These are phyloP conservation scores for Epiblema foenella DNA, from an alignment of 2,888 invertebrate species.

Conservation along the genomic window DNA sequence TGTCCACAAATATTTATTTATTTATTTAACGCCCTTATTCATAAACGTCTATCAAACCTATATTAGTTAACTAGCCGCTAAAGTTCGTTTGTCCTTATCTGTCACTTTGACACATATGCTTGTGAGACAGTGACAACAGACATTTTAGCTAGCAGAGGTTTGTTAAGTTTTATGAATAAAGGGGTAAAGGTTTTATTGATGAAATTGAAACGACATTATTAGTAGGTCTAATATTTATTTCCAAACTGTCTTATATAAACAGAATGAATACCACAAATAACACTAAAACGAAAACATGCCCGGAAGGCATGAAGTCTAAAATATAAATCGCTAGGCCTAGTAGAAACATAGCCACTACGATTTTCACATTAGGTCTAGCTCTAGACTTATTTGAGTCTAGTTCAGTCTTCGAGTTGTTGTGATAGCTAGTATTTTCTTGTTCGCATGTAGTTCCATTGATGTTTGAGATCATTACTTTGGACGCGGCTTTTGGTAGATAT, in stretches of 20 bases:
- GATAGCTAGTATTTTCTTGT: not conserved
- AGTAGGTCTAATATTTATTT: not conserved
- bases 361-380: conserved; percentile 5
- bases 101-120: too few relatives aligned
- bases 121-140: too few relatives aligned
- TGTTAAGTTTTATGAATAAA: too few relatives aligned
- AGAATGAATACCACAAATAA: conserved; percentile 41
- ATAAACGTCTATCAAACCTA: too few relatives aligned
- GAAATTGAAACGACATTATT: not conserved
- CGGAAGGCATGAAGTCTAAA: conserved; percentile 60
- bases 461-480: conserved; percentile 50
- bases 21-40: too few relatives aligned
- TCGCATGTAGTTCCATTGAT: conserved; percentile 43
- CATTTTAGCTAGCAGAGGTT: too few relatives aligned
- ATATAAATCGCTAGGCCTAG: conserved; percentile 60
- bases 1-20: too few relatives aligned
- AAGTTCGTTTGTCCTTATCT: too few relatives aligned
- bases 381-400: not conserved
- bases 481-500: conserved; percentile 61
- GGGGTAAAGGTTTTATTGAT: not conserved
- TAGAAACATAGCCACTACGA: conserved; percentile 27
- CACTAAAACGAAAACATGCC: conserved; percentile 30
- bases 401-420: conserved; percentile 19
- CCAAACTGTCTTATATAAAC: not conserved
- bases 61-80: too few relatives aligned